These are phyloP conservation scores for Quadroppia sp. DNA, from an alignment of 2,888 invertebrate species.

Conservation along the genomic window DNA sequence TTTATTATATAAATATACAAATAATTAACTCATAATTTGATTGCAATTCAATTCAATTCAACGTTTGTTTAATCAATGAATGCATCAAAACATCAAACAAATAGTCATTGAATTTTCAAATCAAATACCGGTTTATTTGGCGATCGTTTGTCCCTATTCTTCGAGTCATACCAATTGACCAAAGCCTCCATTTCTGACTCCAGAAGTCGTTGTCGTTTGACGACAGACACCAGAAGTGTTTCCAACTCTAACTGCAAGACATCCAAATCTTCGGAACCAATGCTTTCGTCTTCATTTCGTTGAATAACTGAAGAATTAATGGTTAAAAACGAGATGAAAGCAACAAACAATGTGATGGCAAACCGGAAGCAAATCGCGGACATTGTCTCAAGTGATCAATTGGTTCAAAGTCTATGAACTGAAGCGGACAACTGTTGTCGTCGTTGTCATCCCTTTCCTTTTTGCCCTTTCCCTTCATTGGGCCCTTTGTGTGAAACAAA, in stretches of 20 bases:
- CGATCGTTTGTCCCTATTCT: slow-evolving; percentile 28
- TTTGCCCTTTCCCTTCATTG: slow-evolving; percentile 48
- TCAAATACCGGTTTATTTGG: slow-evolving; percentile 30
- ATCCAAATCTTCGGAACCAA: slow-evolving; percentile 84
- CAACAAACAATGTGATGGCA: slow-evolving; percentile 28
- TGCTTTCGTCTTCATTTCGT: slow-evolving; percentile 65
- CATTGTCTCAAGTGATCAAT: slow-evolving; percentile 53
- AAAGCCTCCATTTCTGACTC: slow-evolving; percentile 55
- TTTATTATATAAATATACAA: too few relatives aligned
- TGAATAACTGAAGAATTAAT: slow-evolving; percentile 49
- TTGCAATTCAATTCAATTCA: too few relatives aligned
- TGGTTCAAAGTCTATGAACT: slow-evolving; percentile 53
- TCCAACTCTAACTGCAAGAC: slow-evolving; percentile 80
- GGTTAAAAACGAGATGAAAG: neutral
- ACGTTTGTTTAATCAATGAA: too few relatives aligned
- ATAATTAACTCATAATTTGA: too few relatives aligned
- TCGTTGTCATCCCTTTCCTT: slow-evolving; percentile 49
- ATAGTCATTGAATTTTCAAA: too few relatives aligned
- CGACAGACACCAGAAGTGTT: slow-evolving; percentile 73
- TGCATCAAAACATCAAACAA: too few relatives aligned
- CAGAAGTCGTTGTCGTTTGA: slow-evolving; percentile 71
- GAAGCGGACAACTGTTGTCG: slow-evolving; percentile 51
- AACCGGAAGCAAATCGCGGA: slow-evolving; percentile 51
- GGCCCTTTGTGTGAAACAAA: slow-evolving; percentile 44
- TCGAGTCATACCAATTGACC: slow-evolving; percentile 55